Conservation (phyloP, 2,797 vertebrate genomes). For the Enteromius viviparus region DNA sequence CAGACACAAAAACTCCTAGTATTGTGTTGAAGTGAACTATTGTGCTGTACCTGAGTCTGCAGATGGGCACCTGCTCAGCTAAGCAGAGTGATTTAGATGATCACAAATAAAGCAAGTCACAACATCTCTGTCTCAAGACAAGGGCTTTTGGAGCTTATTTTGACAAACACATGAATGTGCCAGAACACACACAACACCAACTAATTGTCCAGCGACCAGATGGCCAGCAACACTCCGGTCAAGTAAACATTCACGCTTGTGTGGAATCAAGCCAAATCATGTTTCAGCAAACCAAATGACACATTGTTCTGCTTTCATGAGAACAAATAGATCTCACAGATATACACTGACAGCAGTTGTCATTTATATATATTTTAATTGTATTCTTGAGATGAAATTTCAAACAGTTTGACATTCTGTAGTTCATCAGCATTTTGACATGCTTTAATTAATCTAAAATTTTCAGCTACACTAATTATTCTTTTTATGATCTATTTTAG, state of each 20-base stretch:
- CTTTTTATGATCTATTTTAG: not conserved
- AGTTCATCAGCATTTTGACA: not conserved
- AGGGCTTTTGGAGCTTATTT: slow-evolving; percentile 40
- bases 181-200: slow-evolving; percentile 63
- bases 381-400: not conserved
- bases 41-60: slow-evolving; percentile 37
- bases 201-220: slow-evolving; percentile 65
- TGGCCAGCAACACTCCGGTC: slow-evolving; percentile 36
- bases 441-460: not conserved
- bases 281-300: slow-evolving; percentile 9
- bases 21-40: slow-evolving; percentile 19
- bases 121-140: slow-evolving; percentile 23
- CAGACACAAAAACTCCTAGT: not conserved
- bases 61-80: slow-evolving; percentile 50
- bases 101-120: slow-evolving; percentile 48
- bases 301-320: not conserved
- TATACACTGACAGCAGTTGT: slow-evolving; percentile 10
- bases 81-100: slow-evolving; percentile 46
- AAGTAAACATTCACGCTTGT: not conserved
- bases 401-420: not conserved
- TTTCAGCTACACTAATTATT: not conserved
- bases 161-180: slow-evolving; percentile 60
- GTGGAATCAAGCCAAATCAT: slow-evolving; percentile 39
- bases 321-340: not conserved
- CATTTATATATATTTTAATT: not conserved